Percentiles rank a stretch among this genome's conserved stretches.
phyloP scores from a whole-genome alignment of 2,797 vertebrate genomes.

The Sternarchorhynchus goeldii region DNA sequence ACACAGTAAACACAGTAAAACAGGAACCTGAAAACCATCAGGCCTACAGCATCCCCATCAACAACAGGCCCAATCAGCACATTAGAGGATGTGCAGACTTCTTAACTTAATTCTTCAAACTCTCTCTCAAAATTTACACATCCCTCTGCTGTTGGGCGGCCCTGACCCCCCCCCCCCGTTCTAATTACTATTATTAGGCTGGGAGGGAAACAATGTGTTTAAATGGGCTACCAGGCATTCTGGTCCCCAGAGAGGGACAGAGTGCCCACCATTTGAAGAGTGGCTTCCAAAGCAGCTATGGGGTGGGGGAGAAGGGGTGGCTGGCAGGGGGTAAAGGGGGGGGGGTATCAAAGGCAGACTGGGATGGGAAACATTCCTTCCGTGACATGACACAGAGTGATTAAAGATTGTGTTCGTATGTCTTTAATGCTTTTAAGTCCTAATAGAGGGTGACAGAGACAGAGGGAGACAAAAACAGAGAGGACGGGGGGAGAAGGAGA shows the following conservation, averaged over 20 bases:
- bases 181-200: conserved; percentile 73
- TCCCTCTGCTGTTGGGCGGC: not conserved
- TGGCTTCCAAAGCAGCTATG: not conserved
- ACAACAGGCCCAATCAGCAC: too few species aligned
- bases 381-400: conserved; percentile 77
- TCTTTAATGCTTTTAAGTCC: conserved; percentile 67
- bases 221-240: conserved; percentile 67
- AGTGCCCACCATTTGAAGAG: conserved; percentile 51
- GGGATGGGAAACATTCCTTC: conserved; percentile 76
- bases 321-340: conserved; percentile 59
- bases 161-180: conserved; percentile 44
- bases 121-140: conserved; percentile 14
- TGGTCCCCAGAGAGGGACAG: conserved; percentile 50
- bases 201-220: conserved; percentile 72
- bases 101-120: not conserved
- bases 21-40: too few species aligned
- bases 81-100: too few species aligned
- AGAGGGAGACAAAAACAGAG: conserved; percentile 28
- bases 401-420: conserved; percentile 64
- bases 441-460: conserved; percentile 65
- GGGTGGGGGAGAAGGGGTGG: conserved; percentile 44
- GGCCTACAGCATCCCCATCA: too few species aligned
- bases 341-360: conserved; percentile 71
- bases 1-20: too few species aligned
- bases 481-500: conserved; percentile 13